phyloP scores from a whole-genome alignment of 2,888 invertebrate species.

The Sarcophaga carnaria region DNA sequence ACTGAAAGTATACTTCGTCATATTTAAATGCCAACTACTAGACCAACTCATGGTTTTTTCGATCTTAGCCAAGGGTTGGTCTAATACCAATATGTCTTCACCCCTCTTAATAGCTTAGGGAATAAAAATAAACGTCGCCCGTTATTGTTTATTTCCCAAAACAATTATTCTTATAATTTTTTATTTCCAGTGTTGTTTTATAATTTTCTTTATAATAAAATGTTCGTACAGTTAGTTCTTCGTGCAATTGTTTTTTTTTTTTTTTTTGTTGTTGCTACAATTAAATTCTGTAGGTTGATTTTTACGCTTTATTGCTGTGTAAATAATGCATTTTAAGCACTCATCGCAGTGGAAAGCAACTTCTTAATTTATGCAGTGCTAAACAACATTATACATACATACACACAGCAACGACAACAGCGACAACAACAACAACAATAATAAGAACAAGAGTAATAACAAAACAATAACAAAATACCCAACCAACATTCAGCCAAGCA shows the following conservation, averaged over 20 bases:
- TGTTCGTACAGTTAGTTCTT: conserved; percentile 34
- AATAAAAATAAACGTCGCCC: background rate
- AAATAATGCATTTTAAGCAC: conserved; percentile 72
- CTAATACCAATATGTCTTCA: background rate
- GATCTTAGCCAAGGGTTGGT: background rate
- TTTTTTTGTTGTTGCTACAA: conserved; percentile 61
- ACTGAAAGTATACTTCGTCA: no score
- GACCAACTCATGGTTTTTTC: no score
- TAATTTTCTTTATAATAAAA: conserved; percentile 36
- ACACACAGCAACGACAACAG: conserved; percentile 27
- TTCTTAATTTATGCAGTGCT: conserved; percentile 72
- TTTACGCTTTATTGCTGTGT: conserved; percentile 70
- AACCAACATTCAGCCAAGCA: conserved; percentile 48
- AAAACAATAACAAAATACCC: conserved; percentile 44
- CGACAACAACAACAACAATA: conserved; percentile 16
- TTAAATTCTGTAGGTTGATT: conserved; percentile 69
- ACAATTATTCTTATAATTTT: conserved; percentile 34
- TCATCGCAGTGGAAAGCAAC: conserved; percentile 70
- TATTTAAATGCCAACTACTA: no score
- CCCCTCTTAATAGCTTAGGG: background rate
- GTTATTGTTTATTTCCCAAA: conserved; percentile 1
- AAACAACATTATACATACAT: conserved; percentile 68
- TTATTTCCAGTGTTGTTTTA: no score
- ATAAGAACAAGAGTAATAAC: background rate
- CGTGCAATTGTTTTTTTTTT: background rate